A percentile compares a stretch with the other conserved stretches of the same genome.
Conservation (phyloP, 2,888 invertebrate genomes). For the Rhabditophanes sp. region DNA sequence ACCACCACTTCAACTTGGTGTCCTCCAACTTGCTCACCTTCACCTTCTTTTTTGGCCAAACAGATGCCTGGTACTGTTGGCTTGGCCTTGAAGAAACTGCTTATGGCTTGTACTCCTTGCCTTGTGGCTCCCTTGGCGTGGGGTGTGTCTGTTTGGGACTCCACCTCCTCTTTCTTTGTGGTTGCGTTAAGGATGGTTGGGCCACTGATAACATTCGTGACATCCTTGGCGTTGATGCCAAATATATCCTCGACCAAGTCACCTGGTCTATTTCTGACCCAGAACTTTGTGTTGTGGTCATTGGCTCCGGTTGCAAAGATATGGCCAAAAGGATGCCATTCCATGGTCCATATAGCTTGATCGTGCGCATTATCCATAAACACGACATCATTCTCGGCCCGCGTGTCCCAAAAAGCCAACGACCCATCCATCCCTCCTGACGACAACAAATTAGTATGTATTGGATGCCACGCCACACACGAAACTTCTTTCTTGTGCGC, state of each 20-base stretch:
- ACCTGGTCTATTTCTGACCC: conserved; percentile 95
- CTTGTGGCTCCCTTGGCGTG: too few species aligned
- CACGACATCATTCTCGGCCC: conserved; percentile 62
- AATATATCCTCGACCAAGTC: conserved; percentile 96
- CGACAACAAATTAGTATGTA: conserved; percentile 86
- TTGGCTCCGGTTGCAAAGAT: conserved; percentile 95
- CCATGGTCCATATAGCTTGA: conserved; percentile 74
- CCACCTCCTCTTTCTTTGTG: too few species aligned
- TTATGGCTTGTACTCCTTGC: too few species aligned
- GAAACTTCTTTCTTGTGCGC: conserved; percentile 95
- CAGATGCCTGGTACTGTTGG: too few species aligned
- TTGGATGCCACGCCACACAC: conserved; percentile 79
- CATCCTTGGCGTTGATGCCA: too few species aligned
- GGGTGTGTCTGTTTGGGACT: too few species aligned
- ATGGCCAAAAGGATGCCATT: conserved; percentile 98
- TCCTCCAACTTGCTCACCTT: too few species aligned
- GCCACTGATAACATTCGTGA: too few species aligned
- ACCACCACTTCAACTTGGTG: too few species aligned
- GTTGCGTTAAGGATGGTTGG: too few species aligned
- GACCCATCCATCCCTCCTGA: conserved; percentile 97
- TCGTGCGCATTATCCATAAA: conserved; percentile 96
- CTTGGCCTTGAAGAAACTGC: too few species aligned
- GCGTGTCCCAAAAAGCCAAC: conserved; percentile 91
- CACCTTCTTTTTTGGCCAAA: too few species aligned
- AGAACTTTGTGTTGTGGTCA: conserved; percentile 92